A percentile compares a stretch with the other conserved stretches of the same genome.
These are phyloP conservation scores for Lasioglossum zephyrum DNA, from an alignment of 2,888 invertebrate genomes.

Conservation along the genomic window DNA sequence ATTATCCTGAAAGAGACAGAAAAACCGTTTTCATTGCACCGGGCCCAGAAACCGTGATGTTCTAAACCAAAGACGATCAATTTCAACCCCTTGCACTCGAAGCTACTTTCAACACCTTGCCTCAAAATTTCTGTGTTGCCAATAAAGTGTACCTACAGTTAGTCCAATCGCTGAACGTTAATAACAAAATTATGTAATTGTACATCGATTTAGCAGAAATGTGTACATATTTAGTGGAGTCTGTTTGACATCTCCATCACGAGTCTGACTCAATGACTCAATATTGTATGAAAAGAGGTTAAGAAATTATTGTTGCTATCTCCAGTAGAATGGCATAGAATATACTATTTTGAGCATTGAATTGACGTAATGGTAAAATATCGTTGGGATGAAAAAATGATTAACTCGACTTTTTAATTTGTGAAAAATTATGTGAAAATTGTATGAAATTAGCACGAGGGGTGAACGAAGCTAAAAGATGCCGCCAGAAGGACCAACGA, in stretches of 20 bases:
- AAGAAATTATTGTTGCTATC: too few relatives aligned
- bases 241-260: background rate
- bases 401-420: too few relatives aligned
- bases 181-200: background rate
- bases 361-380: too few relatives aligned
- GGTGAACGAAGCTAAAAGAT: background rate
- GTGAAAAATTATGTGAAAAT: too few relatives aligned
- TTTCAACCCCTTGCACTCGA: background rate
- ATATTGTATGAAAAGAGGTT: too few relatives aligned
- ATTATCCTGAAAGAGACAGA: slow-evolving; percentile 71
- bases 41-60: slow-evolving; percentile 46
- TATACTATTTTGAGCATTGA: too few relatives aligned
- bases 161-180: background rate
- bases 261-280: too few relatives aligned
- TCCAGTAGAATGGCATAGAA: too few relatives aligned
- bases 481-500: background rate
- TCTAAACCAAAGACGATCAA: background rate
- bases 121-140: background rate
- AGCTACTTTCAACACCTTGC: background rate
- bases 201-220: too few relatives aligned
- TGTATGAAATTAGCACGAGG: background rate
- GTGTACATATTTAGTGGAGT: too few relatives aligned
- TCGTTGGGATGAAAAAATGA: too few relatives aligned
- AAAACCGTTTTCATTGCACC: slow-evolving; percentile 59
- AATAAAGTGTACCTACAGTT: background rate